Base-by-base conservation (phyloP, 2,888 invertebrate genomes). In the Tachystola acroxantha region DNA sequence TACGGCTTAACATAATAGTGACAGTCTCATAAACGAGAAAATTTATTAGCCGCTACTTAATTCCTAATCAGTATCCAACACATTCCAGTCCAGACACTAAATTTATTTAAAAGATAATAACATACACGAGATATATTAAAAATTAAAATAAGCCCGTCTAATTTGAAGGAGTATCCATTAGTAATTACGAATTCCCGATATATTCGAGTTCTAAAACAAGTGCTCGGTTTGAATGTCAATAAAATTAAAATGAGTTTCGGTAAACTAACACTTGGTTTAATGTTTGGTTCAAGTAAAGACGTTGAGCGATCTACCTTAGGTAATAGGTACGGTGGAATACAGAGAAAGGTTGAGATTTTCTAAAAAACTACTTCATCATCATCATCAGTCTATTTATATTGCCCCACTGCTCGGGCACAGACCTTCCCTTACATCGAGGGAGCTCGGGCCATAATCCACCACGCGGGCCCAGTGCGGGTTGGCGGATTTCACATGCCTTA, bases 171-270 rank as follows among this genome's bases (percentile, higher is more conserved):
- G 55, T 57, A 58, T 57, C 62, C 60, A 65, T 65, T 61, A 64
- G 57, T 66, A 57, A 65, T 70, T 64, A 71, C 46, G 53, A 66
- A 61, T 66, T 64, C 64, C 48, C 43, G 58, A 65, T 71, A 68
- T 56, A 57, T 40, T 44, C 38, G 49, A 52, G 45, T 42, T 48
- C 44, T 47, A 52, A 53, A 59, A 57, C 47, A 57, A 57, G 56
- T 58, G 50, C 54, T 50, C 45, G 40, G 42, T 37, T 48, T 57
- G 57, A 57, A 68, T 68, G 50, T 60, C 59, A 64, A 69, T 70
- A 65, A 65, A 64, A 65, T 64, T 64, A 45, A 68, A 72, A 66
- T 65, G 50, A 53, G 53, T 46, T 56, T 60, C 44, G 45, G 49
- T 62, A 57, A 57, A 61, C 57, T 52, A 60, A 55, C 55, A 53